Conservation (phyloP, 2,113 vertebrate genomes). For the Osmerus mordax region DNA sequence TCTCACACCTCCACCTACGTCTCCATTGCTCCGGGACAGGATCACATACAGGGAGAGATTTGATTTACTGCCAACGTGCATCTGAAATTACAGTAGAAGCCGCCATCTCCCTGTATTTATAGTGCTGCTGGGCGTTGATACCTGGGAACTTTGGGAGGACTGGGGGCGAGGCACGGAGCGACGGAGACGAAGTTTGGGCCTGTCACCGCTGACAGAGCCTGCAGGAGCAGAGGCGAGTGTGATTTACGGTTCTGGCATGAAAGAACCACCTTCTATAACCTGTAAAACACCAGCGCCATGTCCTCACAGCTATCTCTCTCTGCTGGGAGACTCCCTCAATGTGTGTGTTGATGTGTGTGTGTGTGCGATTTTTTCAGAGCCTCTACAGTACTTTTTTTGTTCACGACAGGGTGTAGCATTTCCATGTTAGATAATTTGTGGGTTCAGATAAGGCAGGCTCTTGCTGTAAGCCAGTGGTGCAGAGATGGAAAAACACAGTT, state of each 20-base stretch:
- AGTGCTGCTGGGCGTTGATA: conserved; percentile 32
- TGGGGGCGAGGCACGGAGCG: conserved; percentile 12
- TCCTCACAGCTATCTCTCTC: conserved; percentile 30
- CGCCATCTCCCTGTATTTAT: conserved; percentile 33
- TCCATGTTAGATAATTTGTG: neutral
- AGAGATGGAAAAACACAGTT: no score
- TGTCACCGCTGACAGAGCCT: conserved; percentile 32
- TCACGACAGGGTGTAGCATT: neutral
- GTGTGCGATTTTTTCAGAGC: neutral
- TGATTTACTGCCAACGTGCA: conserved; percentile 38
- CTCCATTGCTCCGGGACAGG: neutral
- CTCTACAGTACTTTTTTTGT: neutral
- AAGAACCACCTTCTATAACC: conserved; percentile 34
- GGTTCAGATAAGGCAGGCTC: neutral
- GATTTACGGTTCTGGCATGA: conserved; percentile 53
- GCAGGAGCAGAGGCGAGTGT: conserved; percentile 21
- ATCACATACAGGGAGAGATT: conserved; percentile 36
- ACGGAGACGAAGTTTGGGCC: conserved; percentile 44
- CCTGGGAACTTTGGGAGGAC: conserved; percentile 24
- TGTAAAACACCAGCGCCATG: conserved; percentile 16
- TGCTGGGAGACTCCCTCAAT: neutral
- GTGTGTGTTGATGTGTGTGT: neutral
- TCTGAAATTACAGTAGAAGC: conserved; percentile 34
- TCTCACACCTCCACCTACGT: conserved; percentile 12
- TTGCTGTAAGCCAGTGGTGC: no score